phyloP scores from a whole-genome alignment of 2,113 vertebrate species.

The Vidua macroura region DNA sequence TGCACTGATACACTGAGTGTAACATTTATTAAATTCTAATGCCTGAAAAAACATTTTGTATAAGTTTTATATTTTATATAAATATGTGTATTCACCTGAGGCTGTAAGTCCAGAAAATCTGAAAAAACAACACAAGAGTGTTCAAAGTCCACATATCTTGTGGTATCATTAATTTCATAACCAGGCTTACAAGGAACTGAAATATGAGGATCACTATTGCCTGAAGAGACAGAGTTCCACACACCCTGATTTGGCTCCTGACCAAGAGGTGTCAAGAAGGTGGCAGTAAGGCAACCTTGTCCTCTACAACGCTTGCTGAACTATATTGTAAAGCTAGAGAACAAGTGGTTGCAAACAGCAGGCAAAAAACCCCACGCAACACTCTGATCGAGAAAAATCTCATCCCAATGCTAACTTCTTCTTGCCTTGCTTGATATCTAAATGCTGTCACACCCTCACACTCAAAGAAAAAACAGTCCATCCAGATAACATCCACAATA shows the following conservation, averaged over 20 bases:
- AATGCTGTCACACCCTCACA: background rate
- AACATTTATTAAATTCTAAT: background rate
- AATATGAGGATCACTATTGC: background rate
- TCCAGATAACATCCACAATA: background rate
- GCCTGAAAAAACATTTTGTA: background rate
- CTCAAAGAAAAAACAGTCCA: background rate
- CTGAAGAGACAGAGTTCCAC: background rate
- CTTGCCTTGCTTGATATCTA: background rate
- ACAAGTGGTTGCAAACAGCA: background rate
- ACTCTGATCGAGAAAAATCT: background rate
- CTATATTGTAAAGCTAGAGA: background rate
- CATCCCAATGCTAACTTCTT: background rate
- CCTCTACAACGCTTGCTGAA: background rate
- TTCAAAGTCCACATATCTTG: conserved; percentile 1
- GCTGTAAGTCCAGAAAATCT: background rate
- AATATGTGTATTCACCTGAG: background rate
- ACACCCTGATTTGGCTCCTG: background rate
- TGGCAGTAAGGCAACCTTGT: background rate
- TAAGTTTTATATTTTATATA: background rate
- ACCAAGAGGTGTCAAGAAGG: background rate
- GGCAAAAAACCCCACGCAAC: accelerated
- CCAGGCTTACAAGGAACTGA: background rate
- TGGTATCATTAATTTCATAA: background rate
- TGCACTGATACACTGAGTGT: background rate
- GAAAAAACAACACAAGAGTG: background rate